These are phyloP conservation scores for Lepeophtheirus nordmannii DNA, from an alignment of 2,888 invertebrate species.

Conservation along the genomic window DNA sequence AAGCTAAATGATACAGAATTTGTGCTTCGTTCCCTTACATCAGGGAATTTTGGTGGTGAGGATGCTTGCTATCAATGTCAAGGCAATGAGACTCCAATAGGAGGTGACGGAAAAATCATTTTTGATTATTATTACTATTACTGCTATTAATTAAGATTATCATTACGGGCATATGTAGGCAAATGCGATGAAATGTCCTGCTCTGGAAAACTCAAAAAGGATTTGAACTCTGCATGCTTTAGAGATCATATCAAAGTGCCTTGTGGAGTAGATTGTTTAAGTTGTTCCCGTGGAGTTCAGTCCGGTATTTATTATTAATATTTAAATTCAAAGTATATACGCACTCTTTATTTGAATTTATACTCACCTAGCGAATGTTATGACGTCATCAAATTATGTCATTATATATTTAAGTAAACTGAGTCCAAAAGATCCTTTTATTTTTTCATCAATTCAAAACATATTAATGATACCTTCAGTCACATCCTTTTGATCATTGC, in stretches of 20 bases:
- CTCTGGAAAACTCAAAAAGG: neutral
- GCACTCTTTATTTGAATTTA: too few species aligned
- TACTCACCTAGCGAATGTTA: too few species aligned
- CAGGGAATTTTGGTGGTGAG: too few species aligned
- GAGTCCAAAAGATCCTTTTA: too few species aligned
- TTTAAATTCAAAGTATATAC: too few species aligned
- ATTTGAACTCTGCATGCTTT: neutral
- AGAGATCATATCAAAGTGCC: neutral
- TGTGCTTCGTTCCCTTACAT: neutral
- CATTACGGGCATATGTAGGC: neutral
- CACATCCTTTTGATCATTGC: too few species aligned
- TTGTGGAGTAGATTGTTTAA: neutral
- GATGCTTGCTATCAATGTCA: neutral
- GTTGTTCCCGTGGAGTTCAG: neutral
- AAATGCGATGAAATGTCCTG: neutral
- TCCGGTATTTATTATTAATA: neutral
- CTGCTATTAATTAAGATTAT: too few species aligned
- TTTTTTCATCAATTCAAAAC: too few species aligned
- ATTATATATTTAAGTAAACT: too few species aligned
- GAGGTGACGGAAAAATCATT: neutral
- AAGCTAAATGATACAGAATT: neutral
- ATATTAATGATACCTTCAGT: too few species aligned
- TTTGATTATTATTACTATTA: too few species aligned
- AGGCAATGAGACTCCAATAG: neutral
- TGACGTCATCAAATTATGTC: too few species aligned